Evolutionary conservation across 2,113 vertebrate genomes (phyloP), one percentile per base, ranked within the genome.

Genomic region (Melanostigma gelatinosum): DNA sequence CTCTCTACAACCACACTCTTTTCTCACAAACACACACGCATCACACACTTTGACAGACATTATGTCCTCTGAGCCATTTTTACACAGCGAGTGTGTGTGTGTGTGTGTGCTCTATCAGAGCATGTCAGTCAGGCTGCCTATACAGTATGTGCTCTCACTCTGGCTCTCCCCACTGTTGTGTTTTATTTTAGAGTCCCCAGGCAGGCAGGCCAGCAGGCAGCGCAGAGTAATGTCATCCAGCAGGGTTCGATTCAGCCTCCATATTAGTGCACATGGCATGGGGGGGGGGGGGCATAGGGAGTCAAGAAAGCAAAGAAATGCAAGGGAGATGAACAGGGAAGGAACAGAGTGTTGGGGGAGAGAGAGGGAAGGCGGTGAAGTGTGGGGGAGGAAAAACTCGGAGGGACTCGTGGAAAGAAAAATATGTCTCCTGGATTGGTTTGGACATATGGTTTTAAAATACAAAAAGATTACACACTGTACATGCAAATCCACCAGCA

Each of bases 131-230:
- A 88, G 83, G 66, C 85, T 83, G 85, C 84, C 79, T 76, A 76
- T 89, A 86, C 89, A 87, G 78, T 85, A 66, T 87, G 82, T 86
- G 84, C 88, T 88, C 89, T 78, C 82, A 50, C 83, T 85, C 82
- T 78, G 69, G 50, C 84, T 83, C 85, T 82, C 72, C 84, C 84
- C 87, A 71, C 91, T 83, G 85, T 89, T 87, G 90, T 77, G 89
- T 91, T 93, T 92, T 93, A 92, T 92, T 91, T 94, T 88, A 91
- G 87, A 87, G 88, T 91, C 91, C 88, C 89, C 86, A 90, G 87
- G 90, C 91, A 88, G 91, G 85, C 91, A 86, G 87, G 87, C 87
- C 90, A 90, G 89, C 88, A 92, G 91, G 88, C 92, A 91, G 85
- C 81, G 0, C 90, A 84, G 83, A 92, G 91, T 91, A 87, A 93